Base-by-base conservation (phyloP, 2,888 invertebrate species). In the Mesorhabditis sp. region DNA sequence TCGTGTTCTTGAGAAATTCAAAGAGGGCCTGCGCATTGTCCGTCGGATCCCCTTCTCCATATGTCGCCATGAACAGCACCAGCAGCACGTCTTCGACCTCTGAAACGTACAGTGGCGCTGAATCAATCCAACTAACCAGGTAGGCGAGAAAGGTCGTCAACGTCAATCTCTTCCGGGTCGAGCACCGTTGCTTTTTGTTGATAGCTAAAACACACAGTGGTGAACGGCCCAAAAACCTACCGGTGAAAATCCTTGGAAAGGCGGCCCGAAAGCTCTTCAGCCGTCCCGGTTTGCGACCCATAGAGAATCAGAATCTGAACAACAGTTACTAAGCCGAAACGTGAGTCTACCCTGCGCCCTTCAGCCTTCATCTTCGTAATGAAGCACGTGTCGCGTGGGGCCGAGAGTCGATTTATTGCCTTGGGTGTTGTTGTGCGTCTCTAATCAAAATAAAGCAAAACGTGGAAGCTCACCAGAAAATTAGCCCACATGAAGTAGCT, bases 21-120 rank as follows among this genome's bases (percentile, higher is more conserved):
- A 92, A 93, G 86, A 97, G 94, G 86, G 95, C 95, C 91, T 96
- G 95, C 6, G 95, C 93, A 88, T 98, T 98, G 86, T 99, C 98
- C 4, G 98, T 98, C 0, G 98, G 98, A 87, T 99, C 98, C 61
- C 98, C 98, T 88, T 99, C 98, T 45, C 98, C 98, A 86, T 98
- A 98, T 0, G 98, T 99, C 4, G 98, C 98, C 89, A 99, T 89
- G 87, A 95, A 95, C 87, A 99, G 96, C 63, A 98, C 93, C 7
- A 95, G 95, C 82, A 99, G 87, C 6, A 95, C 93, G 86, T 95
- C 95, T 69, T 92, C 90, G 82, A 98, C 93, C 69, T 92, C 92
- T 78, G 65, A 44, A 79, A 66, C 28, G 28, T 28, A 28, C 28
- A 28, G 28, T 28, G 28, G 28, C 28, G 28, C 28, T 2, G 28